These are phyloP conservation scores for Scaptodrosophila lebanonensis DNA, from an alignment of 1,140 invertebrate species.

Conservation along the genomic window DNA sequence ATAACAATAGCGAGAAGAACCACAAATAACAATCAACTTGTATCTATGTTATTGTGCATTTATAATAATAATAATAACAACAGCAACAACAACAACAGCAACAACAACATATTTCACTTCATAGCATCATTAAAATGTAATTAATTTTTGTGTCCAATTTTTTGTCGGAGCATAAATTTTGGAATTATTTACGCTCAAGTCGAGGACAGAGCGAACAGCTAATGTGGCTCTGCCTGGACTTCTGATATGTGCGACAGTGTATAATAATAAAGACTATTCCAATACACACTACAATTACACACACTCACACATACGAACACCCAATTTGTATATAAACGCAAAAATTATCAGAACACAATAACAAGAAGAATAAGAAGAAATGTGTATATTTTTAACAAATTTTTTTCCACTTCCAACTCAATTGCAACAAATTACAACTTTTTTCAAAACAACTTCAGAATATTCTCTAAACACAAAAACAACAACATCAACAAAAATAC, in stretches of 20 bases:
- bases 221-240: constrained; percentile 62
- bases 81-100: no score
- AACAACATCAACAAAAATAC: constrained; percentile 30
- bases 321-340: constrained; percentile 54
- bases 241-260: constrained; percentile 76
- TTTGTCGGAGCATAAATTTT: constrained; percentile 77
- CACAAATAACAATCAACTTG: constrained; percentile 10
- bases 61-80: no score
- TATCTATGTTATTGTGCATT: constrained; percentile 40
- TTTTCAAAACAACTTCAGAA: constrained; percentile 42
- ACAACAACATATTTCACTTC: no score
- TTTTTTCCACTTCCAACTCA: constrained; percentile 40
- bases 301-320: constrained; percentile 27
- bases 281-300: constrained; percentile 6
- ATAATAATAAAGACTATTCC: constrained; percentile 49
- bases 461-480: constrained; percentile 31
- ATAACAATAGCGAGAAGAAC: no score
- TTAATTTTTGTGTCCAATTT: constrained; percentile 73
- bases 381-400: constrained; percentile 56
- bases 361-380: constrained; percentile 11
- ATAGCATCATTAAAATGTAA: constrained; percentile 68
- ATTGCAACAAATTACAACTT: constrained; percentile 28
- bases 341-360: constrained; percentile 5
- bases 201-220: constrained; percentile 57
- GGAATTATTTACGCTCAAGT: constrained; percentile 76